A percentile compares a stretch with the other conserved stretches of the same genome.
phyloP scores from a whole-genome alignment of 2,113 vertebrate genomes.

The Myrmecophaga tridactyla region DNA sequence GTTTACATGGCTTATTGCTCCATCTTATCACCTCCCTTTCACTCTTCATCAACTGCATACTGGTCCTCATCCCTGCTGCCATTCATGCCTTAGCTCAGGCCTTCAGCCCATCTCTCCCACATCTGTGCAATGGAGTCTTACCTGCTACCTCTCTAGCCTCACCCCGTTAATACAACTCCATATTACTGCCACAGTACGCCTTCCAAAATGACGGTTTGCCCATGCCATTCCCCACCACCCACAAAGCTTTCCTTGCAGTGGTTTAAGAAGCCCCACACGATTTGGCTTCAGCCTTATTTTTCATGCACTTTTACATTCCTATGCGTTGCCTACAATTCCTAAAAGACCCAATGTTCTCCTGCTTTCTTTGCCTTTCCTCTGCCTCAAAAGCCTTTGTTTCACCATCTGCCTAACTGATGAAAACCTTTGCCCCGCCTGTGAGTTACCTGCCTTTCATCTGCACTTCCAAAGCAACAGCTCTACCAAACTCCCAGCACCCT shows the following conservation, averaged over 20 bases:
- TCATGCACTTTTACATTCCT: not conserved
- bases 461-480: not conserved
- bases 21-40: not conserved
- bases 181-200: rapidly evolving
- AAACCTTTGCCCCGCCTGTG: not conserved
- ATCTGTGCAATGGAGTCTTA: no score
- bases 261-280: not conserved
- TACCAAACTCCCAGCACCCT: not conserved
- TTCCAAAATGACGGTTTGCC: not conserved
- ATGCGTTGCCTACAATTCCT: not conserved
- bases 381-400: not conserved
- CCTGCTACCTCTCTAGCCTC: not conserved
- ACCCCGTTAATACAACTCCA: not conserved
- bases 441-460: not conserved
- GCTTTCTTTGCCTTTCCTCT: not conserved
- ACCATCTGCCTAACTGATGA: not conserved
- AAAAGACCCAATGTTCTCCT: not conserved
- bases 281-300: not conserved
- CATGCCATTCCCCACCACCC: not conserved
- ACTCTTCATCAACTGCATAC: not conserved
- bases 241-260: not conserved
- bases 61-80: not conserved
- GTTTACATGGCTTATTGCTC: not conserved
- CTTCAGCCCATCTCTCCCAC: not conserved
- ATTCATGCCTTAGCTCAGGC: not conserved